A percentile compares a stretch with the other conserved stretches of the same genome.
phyloP scores from a whole-genome alignment of 2,113 vertebrate species.

The Phylloscopus trochiloides region DNA sequence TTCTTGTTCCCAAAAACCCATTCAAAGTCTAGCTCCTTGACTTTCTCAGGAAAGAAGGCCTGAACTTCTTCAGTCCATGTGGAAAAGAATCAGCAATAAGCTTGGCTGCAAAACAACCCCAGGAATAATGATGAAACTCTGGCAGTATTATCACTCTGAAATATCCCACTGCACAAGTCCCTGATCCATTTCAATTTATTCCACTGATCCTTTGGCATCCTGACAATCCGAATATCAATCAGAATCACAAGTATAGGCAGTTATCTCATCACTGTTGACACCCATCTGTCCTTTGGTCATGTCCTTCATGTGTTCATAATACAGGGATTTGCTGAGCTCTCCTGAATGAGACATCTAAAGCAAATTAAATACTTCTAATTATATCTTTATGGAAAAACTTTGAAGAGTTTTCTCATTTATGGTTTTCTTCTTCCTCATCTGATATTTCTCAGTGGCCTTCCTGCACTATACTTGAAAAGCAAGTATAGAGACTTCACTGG shows the following conservation, averaged over 20 bases:
- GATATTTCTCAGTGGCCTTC: background rate
- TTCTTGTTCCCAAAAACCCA: background rate
- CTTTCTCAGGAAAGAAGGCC: background rate
- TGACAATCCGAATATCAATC: background rate
- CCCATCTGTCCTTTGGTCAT: background rate
- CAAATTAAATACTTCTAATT: slow-evolving; percentile 11
- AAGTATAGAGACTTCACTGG: background rate
- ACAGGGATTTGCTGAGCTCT: background rate
- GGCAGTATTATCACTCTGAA: background rate
- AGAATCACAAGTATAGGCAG: background rate
- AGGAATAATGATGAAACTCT: background rate
- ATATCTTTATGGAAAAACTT: background rate
- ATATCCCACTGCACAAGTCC: background rate
- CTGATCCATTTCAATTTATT: background rate
- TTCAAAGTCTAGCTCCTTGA: background rate
- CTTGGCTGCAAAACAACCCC: background rate
- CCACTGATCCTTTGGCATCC: background rate
- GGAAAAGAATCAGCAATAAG: background rate
- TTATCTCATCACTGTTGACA: background rate
- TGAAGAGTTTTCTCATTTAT: background rate
- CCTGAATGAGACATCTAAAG: background rate
- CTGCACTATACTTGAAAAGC: background rate
- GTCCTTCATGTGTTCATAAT: background rate
- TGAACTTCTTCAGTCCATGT: background rate
- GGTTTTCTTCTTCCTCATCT: background rate